Evolutionary conservation across 1,140 invertebrate genomes (phyloP).

Genomic region (Ceratitis capitata): DNA sequence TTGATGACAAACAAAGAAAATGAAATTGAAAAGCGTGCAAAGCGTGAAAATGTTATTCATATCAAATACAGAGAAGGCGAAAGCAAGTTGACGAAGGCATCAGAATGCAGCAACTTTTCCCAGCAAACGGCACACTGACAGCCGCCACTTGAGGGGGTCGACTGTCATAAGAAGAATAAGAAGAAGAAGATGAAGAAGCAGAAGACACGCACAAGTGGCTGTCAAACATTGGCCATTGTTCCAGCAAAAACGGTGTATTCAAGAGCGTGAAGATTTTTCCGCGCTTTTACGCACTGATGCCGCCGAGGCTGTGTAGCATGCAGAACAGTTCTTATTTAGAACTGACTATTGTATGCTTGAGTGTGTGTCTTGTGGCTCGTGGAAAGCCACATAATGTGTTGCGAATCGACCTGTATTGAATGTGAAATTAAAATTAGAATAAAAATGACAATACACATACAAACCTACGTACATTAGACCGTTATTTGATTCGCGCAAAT

Average conservation of each 20-base stretch:
- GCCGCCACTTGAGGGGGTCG: neutral
- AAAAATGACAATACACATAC: neutral
- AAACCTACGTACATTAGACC: neutral
- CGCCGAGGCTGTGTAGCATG: neutral
- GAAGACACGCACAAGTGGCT: slow-evolving; percentile 24
- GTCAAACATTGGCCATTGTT: slow-evolving; percentile 1
- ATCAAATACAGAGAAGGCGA: slow-evolving; percentile 25
- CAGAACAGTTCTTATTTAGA: too few species aligned
- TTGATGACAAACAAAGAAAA: slow-evolving; percentile 4
- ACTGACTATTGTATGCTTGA: neutral
- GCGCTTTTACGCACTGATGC: neutral
- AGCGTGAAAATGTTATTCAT: slow-evolving; percentile 32
- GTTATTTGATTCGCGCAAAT: neutral
- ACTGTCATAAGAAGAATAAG: neutral
- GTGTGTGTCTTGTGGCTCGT: neutral
- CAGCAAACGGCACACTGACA: neutral
- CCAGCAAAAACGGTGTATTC: neutral
- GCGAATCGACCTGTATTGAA: slow-evolving; percentile 34
- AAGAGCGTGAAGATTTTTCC: neutral
- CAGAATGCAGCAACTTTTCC: neutral
- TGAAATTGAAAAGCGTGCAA: slow-evolving; percentile 28
- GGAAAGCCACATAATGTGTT: slow-evolving; percentile 3
- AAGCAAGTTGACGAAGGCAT: neutral
- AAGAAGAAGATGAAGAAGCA: too few species aligned
- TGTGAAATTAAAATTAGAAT: slow-evolving; percentile 59